A percentile compares a stretch with the other conserved stretches of the same genome.
Conservation (phyloP, 2,888 invertebrate genomes). For the Trichogramma evanescens region DNA sequence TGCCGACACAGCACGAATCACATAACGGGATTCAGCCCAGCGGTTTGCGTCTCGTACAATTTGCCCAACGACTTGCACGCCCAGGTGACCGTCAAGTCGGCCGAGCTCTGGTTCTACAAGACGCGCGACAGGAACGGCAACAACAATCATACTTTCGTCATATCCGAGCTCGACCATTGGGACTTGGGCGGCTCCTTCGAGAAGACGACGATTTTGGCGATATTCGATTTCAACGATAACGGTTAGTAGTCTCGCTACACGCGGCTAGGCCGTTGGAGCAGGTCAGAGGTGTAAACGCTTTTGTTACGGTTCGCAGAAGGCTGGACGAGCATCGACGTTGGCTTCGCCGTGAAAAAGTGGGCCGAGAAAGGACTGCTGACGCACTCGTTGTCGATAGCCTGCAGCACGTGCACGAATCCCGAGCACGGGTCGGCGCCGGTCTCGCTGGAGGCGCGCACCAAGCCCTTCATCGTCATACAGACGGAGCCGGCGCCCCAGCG, state of each 20-base stretch:
- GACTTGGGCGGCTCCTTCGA: conserved; percentile 60
- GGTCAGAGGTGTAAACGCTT: neutral
- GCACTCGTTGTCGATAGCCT: conserved; percentile 70
- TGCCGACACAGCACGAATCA: conserved; percentile 41
- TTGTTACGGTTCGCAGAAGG: conserved; percentile 53
- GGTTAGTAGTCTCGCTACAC: conserved; percentile 44
- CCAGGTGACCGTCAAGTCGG: conserved; percentile 63
- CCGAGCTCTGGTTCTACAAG: conserved; percentile 78
- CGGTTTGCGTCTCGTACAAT: conserved; percentile 71
- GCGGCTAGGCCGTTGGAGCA: too few relatives aligned
- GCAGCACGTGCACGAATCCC: conserved; percentile 61
- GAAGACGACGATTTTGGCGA: conserved; percentile 72
- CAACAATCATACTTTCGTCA: conserved; percentile 68
- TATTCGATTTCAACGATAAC: conserved; percentile 66
- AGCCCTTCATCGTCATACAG: conserved; percentile 73
- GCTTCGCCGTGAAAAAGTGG: conserved; percentile 71
- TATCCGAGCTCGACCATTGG: conserved; percentile 75
- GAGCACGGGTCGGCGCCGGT: conserved; percentile 61
- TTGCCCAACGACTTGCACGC: conserved; percentile 68
- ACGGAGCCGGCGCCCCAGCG: conserved; percentile 65
- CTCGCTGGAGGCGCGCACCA: conserved; percentile 61
- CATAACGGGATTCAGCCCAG: conserved; percentile 51
- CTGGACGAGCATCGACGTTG: conserved; percentile 74
- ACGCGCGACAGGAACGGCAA: conserved; percentile 58
- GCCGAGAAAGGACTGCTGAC: conserved; percentile 60